Evolutionary conservation across 2,113 vertebrate genomes (phyloP).

Genomic region (Alligator mississippiensis): DNA sequence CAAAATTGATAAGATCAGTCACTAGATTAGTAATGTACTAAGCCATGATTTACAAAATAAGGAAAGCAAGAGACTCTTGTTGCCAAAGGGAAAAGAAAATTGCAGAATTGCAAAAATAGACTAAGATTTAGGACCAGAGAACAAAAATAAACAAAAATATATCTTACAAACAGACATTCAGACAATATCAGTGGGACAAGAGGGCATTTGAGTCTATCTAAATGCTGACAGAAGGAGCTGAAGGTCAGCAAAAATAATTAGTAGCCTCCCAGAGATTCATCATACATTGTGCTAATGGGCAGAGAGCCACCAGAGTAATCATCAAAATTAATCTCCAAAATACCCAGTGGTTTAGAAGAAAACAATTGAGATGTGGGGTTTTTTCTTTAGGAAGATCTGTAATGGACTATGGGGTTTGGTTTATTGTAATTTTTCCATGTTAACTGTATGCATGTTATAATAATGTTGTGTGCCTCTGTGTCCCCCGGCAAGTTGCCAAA

Average conservation of each 20-base stretch:
- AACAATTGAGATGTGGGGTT: not conserved
- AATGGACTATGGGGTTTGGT: no score
- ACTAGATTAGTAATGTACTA: not conserved
- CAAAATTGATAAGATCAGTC: not conserved
- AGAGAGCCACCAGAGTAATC: slow-evolving; percentile 1
- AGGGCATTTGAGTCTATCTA: slow-evolving; percentile 52
- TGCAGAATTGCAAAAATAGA: accelerated
- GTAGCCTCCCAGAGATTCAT: not conserved
- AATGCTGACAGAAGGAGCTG: slow-evolving; percentile 18
- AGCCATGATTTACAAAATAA: not conserved
- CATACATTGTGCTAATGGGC: slow-evolving; percentile 24
- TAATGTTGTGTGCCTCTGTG: no score
- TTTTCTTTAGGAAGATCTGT: no score
- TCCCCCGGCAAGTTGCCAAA: no score
- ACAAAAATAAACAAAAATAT: not conserved
- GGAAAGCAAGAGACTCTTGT: accelerated
- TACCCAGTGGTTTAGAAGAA: not conserved
- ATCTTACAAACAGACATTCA: slow-evolving; percentile 19
- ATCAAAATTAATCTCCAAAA: not conserved
- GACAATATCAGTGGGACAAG: not conserved
- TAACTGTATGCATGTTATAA: no score
- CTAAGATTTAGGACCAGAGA: not conserved
- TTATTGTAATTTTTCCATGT: no score
- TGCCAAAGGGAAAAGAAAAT: not conserved
- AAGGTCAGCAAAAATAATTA: slow-evolving; percentile 66